phyloP scores from a whole-genome alignment of 2,888 invertebrate genomes.

The Pteria penguin region DNA sequence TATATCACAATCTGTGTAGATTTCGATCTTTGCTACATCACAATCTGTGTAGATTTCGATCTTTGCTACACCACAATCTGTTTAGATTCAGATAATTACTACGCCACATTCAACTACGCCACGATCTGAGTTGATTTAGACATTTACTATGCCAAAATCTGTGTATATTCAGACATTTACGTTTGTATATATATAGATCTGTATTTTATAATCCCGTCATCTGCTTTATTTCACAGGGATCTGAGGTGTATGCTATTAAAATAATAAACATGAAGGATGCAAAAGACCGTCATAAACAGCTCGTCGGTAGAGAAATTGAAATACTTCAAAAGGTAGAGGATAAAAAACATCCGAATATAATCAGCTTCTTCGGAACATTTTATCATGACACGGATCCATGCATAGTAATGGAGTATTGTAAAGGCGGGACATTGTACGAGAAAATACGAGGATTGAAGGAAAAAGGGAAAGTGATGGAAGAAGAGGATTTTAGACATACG shows the following conservation, averaged over 20 bases:
- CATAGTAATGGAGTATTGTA: slow-evolving; percentile 21
- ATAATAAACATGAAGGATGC: slow-evolving; percentile 5
- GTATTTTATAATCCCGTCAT: too few relatives aligned
- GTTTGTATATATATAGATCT: too few relatives aligned
- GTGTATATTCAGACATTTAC: too few relatives aligned
- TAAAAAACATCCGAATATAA: slow-evolving; percentile 6
- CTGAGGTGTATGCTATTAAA: slow-evolving; percentile 8
- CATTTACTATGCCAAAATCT: too few relatives aligned
- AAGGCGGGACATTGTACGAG: slow-evolving; percentile 4
- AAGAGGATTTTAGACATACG: slow-evolving; percentile 3
- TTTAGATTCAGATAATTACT: too few relatives aligned
- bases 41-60: too few relatives aligned
- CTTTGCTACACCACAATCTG: too few relatives aligned
- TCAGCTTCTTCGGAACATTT: slow-evolving; percentile 4
- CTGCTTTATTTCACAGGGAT: too few relatives aligned
- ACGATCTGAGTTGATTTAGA: too few relatives aligned
- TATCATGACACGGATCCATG: slow-evolving; percentile 1
- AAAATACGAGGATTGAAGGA: slow-evolving; percentile 17
- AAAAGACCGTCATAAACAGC: slow-evolving; percentile 2
- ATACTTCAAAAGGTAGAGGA: neutral
- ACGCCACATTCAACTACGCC: too few relatives aligned
- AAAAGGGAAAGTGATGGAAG: slow-evolving; percentile 2
- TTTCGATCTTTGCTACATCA: too few relatives aligned
- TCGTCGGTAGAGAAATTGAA: slow-evolving; percentile 22
- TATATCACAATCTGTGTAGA: too few relatives aligned